These are phyloP conservation scores for Knipowitschia caucasica DNA, from an alignment of 2,797 vertebrate species.

Conservation along the genomic window DNA sequence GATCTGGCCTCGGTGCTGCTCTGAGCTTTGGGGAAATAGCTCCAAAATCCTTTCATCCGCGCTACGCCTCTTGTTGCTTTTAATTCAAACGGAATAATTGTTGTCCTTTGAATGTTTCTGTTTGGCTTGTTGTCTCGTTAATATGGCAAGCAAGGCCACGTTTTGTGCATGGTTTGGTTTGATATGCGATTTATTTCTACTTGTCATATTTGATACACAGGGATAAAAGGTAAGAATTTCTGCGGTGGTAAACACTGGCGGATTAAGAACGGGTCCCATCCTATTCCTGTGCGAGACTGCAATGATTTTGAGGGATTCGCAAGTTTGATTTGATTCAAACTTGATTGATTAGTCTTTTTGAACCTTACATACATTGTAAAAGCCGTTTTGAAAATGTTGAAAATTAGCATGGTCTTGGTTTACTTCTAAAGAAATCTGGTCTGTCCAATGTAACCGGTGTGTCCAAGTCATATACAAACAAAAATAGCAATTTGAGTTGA, in stretches of 20 bases:
- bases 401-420: too few relatives aligned
- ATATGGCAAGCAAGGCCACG: slow-evolving; percentile 19
- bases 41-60: slow-evolving; percentile 53
- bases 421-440: too few relatives aligned
- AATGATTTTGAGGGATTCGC: slow-evolving; percentile 1
- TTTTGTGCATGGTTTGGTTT: slow-evolving; percentile 29
- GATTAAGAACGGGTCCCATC: slow-evolving; percentile 6
- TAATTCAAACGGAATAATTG: slow-evolving; percentile 59
- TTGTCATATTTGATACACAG: slow-evolving; percentile 14
- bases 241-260: slow-evolving; percentile 4
- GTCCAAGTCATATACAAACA: too few relatives aligned
- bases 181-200: slow-evolving; percentile 14
- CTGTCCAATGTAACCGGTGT: too few relatives aligned
- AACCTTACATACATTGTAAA: too few relatives aligned
- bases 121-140: slow-evolving; percentile 32
- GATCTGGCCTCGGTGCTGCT: slow-evolving; percentile 37
- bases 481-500: too few relatives aligned
- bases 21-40: slow-evolving; percentile 53
- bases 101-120: slow-evolving; percentile 43
- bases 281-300: background rate
- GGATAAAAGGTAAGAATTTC: slow-evolving; percentile 17
- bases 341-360: background rate
- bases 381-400: too few relatives aligned
- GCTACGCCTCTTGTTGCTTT: slow-evolving; percentile 31
- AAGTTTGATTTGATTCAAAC: background rate